phyloP scores from a whole-genome alignment of 2,113 vertebrate genomes.

The Lethenteron reissneri region DNA sequence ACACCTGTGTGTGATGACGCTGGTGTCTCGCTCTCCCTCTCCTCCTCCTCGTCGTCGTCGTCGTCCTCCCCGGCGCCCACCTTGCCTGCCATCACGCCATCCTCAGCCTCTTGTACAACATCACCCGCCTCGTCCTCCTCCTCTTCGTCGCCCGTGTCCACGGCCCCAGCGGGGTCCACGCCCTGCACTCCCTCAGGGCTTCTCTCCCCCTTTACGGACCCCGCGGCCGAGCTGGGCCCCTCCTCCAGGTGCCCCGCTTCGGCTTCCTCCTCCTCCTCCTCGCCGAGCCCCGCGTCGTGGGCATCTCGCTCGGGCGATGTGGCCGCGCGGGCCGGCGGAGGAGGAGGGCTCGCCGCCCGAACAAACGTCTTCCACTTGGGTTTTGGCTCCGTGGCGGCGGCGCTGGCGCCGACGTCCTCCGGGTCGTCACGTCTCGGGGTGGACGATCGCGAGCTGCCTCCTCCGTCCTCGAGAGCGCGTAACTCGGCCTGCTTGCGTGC shows the following conservation, averaged over 20 bases:
- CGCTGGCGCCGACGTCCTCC: conserved; percentile 19
- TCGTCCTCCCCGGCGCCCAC: too few species aligned
- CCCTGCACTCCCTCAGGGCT: not conserved
- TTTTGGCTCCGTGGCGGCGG: conserved; percentile 27
- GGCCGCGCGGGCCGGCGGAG: too few species aligned
- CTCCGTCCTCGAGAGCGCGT: conserved; percentile 77
- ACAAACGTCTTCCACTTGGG: conserved; percentile 74
- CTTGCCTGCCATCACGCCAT: too few species aligned
- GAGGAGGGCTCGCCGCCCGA: conserved; percentile 34
- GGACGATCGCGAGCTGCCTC: conserved; percentile 54
- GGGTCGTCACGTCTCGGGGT: conserved; percentile 69
- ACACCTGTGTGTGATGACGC: too few species aligned
- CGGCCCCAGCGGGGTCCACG: conserved; percentile 3
- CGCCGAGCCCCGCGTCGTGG: conserved; percentile 20
- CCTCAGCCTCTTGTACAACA: too few species aligned
- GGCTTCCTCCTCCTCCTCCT: conserved; percentile 41
- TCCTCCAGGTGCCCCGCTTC: conserved; percentile 25
- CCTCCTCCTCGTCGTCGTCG: too few species aligned
- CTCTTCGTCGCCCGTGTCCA: not conserved
- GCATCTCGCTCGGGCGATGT: conserved; percentile 22
- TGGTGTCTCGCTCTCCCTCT: too few species aligned
- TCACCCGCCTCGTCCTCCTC: too few species aligned
- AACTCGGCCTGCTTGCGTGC: conserved; percentile 47
- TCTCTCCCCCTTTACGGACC: not conserved
- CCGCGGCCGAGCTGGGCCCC: conserved; percentile 19